Evolutionary conservation across 2,797 vertebrate genomes (phyloP), one percentile per base, ranked within the genome.

Genomic region (Brachymystax lenok): DNA sequence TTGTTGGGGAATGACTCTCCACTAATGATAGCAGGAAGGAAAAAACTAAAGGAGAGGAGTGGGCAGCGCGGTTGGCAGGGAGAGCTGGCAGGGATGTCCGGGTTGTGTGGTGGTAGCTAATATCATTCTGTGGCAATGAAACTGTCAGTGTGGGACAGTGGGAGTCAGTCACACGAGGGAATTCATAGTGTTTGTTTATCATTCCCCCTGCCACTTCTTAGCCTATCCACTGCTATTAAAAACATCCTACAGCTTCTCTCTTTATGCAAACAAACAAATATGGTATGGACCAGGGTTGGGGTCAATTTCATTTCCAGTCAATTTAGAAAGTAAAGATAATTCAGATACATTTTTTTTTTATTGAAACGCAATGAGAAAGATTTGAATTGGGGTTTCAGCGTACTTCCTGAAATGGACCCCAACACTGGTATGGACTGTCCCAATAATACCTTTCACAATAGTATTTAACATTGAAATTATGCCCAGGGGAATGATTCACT

Each of bases 141-240:
- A 28, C 28, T 33, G 50, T 56, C 71, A 73, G 71, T 73, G 71
- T 73, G 30, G 71, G 24, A 73, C 40, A 12, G 10, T 12, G 54
- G 7, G 52, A 19, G 52, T 56, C 30, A 59, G 71, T 33, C 71
- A 59, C 5, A 19, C 5, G 28, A 35, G 30, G 54, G 19, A 17
- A 61, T 61, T 73, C 52, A 61, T 28, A 28, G 50, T 33, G 71
- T 73, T 16, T 54, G 50, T 66, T 33, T 54, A 4, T 61, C 19
- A 3, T 51, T 56, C 71, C 52, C 52, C 72, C 72, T 35, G 10
- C 12, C 52, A 4, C 54, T 28, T 54, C 72, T 30, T 1, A 12
- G 19, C 21, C 16, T 28, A 28, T 33, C 13, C 24, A 21, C 63
- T 2, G 24, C 63, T 12, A 66, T 16, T 6, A 16, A 33, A 67